phyloP scores from a whole-genome alignment of 2,888 invertebrate genomes.

The Mayetiola destructor region DNA sequence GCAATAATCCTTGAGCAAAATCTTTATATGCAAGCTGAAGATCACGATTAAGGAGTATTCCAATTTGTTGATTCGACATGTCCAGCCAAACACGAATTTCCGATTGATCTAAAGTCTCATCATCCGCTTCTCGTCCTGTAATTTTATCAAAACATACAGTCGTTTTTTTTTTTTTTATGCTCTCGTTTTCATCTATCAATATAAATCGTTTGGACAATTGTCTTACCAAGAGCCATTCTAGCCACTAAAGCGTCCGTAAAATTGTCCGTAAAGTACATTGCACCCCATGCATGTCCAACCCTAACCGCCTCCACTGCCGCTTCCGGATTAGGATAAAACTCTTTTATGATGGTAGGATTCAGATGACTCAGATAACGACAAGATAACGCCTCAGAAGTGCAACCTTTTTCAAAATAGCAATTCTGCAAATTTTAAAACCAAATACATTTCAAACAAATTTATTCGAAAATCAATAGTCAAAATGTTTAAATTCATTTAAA shows the following conservation, averaged over 20 bases:
- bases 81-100: constrained; percentile 82
- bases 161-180: background rate
- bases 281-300: constrained; percentile 74
- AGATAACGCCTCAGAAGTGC: constrained; percentile 54
- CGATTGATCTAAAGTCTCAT: constrained; percentile 73
- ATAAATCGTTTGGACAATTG: background rate
- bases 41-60: constrained; percentile 73
- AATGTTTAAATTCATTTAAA: background rate
- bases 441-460: background rate
- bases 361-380: constrained; percentile 67
- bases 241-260: constrained; percentile 78
- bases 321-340: constrained; percentile 49
- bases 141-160: background rate
- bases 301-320: constrained; percentile 58
- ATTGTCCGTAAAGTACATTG: constrained; percentile 74
- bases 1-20: constrained; percentile 61
- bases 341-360: constrained; percentile 57
- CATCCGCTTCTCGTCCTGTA: constrained; percentile 59
- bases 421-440: constrained; percentile 21
- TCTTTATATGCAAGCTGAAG: constrained; percentile 73
- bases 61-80: constrained; percentile 92
- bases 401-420: constrained; percentile 38
- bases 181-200: background rate
- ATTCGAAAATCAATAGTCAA: too few species aligned
- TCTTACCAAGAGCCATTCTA: constrained; percentile 54